phyloP scores from a whole-genome alignment of 2,888 invertebrate genomes.

The Deilephila porcellus region DNA sequence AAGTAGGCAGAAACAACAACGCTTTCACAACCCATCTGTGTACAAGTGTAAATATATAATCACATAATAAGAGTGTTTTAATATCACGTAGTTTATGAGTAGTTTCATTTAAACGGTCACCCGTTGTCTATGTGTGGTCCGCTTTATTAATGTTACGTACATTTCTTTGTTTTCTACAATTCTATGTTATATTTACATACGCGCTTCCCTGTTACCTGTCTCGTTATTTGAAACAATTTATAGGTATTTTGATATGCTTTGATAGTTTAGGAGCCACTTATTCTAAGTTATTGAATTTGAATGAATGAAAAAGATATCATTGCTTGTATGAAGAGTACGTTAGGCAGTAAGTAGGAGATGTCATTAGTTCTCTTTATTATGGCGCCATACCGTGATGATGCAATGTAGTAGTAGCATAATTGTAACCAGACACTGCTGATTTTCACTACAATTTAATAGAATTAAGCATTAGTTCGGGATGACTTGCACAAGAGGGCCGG shows the following conservation, averaged over 20 bases:
- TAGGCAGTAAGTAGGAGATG: too few relatives aligned
- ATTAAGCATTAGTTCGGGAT: too few relatives aligned
- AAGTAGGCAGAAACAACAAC: not conserved
- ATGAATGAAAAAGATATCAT: too few relatives aligned
- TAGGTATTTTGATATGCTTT: not conserved
- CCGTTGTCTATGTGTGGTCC: constrained; percentile 40
- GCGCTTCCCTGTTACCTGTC: constrained; percentile 20
- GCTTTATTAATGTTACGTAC: constrained; percentile 30
- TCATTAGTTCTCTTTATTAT: too few relatives aligned
- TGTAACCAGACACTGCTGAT: too few relatives aligned
- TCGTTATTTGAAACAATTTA: constrained; percentile 18
- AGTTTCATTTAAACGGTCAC: constrained; percentile 37
- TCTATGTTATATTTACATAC: constrained; percentile 34
- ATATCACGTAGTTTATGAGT: constrained; percentile 63
- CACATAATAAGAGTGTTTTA: constrained; percentile 58
- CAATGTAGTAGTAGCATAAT: too few relatives aligned
- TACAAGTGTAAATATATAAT: constrained; percentile 15
- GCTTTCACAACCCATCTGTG: not conserved
- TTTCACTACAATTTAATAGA: too few relatives aligned
- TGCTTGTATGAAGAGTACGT: not conserved
- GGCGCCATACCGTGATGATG: too few relatives aligned
- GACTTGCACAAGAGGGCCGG: too few relatives aligned
- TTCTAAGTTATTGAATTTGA: not conserved
- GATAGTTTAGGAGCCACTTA: not conserved
- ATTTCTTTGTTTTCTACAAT: constrained; percentile 43